phyloP scores from a whole-genome alignment of 2,113 vertebrate genomes.

The Lucifuga dentata region DNA sequence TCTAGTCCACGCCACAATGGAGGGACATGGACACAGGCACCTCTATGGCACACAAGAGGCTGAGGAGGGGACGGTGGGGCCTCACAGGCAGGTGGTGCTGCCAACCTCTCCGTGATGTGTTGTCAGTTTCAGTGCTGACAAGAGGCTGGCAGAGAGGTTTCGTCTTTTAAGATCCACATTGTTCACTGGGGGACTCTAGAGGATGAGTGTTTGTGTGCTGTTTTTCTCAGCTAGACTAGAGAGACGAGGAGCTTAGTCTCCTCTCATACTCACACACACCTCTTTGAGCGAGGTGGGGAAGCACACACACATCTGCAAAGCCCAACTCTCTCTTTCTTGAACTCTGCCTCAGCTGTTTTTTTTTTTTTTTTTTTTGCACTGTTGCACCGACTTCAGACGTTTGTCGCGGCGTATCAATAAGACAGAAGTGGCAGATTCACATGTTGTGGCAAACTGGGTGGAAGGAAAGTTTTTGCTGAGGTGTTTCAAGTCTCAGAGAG shows the following conservation, averaged over 20 bases:
- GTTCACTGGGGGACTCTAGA: slow-evolving; percentile 62
- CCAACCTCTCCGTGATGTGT: slow-evolving; percentile 66
- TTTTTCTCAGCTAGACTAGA: slow-evolving; percentile 31
- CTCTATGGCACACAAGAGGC: slow-evolving; percentile 78
- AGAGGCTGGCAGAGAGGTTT: slow-evolving; percentile 71
- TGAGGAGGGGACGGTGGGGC: slow-evolving; percentile 53
- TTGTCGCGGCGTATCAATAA: slow-evolving; percentile 68
- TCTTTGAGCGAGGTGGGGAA: not conserved
- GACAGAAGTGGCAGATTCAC: slow-evolving; percentile 64
- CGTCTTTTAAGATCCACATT: slow-evolving; percentile 72
- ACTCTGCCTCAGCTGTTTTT: slow-evolving; percentile 2
- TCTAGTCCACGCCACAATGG: slow-evolving; percentile 76
- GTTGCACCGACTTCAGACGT: slow-evolving; percentile 44
- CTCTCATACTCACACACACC: slow-evolving; percentile 27
- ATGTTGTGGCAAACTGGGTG: slow-evolving; percentile 45
- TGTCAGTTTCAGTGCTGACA: slow-evolving; percentile 70
- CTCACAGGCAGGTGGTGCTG: slow-evolving; percentile 80
- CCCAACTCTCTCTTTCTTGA: slow-evolving; percentile 16
- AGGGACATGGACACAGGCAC: slow-evolving; percentile 75
- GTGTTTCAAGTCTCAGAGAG: slow-evolving; percentile 24
- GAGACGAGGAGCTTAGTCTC: slow-evolving; percentile 53
- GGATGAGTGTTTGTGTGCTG: slow-evolving; percentile 65
- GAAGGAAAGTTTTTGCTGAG: slow-evolving; percentile 27
- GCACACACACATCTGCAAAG: slow-evolving; percentile 8
- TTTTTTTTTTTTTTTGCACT: slow-evolving; percentile 23